Evolutionary conservation across 2,113 vertebrate genomes (phyloP), one percentile per base, ranked within the genome.

Genomic region (Phyllostomus discolor): DNA sequence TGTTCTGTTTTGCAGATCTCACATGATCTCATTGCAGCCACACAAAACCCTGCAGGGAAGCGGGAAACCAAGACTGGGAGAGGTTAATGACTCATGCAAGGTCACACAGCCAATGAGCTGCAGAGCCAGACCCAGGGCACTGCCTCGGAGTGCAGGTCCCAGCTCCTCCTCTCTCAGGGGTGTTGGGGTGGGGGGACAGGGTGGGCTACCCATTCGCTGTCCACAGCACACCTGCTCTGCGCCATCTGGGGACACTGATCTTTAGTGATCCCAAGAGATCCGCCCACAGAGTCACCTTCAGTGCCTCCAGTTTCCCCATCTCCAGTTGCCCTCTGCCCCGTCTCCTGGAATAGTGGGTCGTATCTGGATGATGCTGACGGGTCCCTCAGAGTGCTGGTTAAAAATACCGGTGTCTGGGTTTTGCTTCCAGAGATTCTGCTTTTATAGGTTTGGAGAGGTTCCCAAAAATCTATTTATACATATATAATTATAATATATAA

Each of bases 181-280:
- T 11, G 59, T 28, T 62, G 64, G 64, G 64, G 6, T 16, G 31
- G 15, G 14, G n/a, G 7, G 7, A 43, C n/a, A 12, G 10, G 7
- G 67, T 26, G 41, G 50, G 12, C 4, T 22, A 9, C 11, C 4
- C 0, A 2, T 15, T 15, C 33, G n/a, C 9, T 2, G 2, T 35
- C 24, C 10, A 38, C 20, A 0, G 0, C 16, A 0, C 8, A 11
- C 54, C 15, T 26, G n/a, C 54, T 64, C 46, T 3, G 57, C 0
- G 0, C 41, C 19, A 14, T 64, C 16, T 11, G 43, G 50, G 59
- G 75, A 62, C 1, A 6, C 50, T 0, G 20, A 48, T 19, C 73
- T 79, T 57, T 20, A 52, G 38, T 64, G 24, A 72, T 35, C 17
- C 75, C 2, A 0, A 0, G 10, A 83, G 33, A 31, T 28, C 62